These are phyloP conservation scores for Nasonia longicornis DNA, from an alignment of 1,140 invertebrate genomes.

Conservation along the genomic window DNA sequence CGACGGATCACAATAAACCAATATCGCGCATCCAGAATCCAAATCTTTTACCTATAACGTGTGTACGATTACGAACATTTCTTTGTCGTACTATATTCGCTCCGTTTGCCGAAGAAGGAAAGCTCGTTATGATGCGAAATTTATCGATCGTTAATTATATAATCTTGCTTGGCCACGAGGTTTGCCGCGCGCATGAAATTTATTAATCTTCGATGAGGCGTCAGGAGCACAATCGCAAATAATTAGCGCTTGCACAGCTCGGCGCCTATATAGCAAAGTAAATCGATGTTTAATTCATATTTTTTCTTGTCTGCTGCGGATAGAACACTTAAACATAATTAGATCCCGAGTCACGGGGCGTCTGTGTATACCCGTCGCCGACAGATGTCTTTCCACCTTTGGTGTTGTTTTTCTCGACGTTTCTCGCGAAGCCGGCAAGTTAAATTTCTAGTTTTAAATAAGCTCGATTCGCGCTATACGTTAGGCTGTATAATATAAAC, in stretches of 20 bases:
- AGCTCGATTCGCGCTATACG: not conserved
- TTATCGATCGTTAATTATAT: not conserved
- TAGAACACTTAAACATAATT: constrained; percentile 8
- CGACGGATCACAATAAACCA: not conserved
- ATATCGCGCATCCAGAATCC: too few relatives aligned
- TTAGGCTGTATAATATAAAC: not conserved
- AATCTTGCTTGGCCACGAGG: not conserved
- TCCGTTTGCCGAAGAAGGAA: too few relatives aligned
- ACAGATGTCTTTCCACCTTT: constrained; percentile 28
- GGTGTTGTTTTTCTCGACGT: constrained; percentile 13
- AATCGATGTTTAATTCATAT: constrained; percentile 14
- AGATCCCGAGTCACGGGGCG: not conserved
- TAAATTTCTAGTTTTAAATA: not conserved
- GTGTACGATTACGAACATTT: too few relatives aligned
- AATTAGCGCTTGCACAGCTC: not conserved
- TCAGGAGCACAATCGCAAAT: not conserved
- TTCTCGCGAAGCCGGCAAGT: not conserved
- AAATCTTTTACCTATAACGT: too few relatives aligned
- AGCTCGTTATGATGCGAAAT: too few relatives aligned
- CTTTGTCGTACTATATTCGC: too few relatives aligned
- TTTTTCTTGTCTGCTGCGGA: not conserved
- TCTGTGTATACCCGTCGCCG: not conserved
- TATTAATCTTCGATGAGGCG: not conserved
- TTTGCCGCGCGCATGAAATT: not conserved
- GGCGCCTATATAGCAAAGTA: not conserved